A percentile compares a stretch with the other conserved stretches of the same genome.
phyloP scores from a whole-genome alignment of 2,113 vertebrate species.

The Odocoileus virginianus region DNA sequence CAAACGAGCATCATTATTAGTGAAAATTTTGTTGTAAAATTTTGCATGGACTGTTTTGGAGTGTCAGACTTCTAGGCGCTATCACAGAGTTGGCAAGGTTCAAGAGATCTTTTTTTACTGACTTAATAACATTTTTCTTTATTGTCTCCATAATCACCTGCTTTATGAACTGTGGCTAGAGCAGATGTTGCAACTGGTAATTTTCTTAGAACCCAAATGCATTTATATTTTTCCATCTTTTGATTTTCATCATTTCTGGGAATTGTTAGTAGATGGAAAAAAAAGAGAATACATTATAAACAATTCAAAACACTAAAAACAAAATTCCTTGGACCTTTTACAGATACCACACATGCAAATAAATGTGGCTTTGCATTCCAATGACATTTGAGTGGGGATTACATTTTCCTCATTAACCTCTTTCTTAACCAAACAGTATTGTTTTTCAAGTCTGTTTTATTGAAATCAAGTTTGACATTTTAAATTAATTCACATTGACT shows the following conservation, averaged over 20 bases:
- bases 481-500: constrained; percentile 66
- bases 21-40: constrained; percentile 66
- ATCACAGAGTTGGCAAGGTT: constrained; percentile 56
- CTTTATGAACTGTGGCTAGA: constrained; percentile 70
- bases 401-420: constrained; percentile 76
- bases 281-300: constrained; percentile 79
- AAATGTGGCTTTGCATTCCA: constrained; percentile 76
- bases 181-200: constrained; percentile 70
- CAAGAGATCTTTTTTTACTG: constrained; percentile 51
- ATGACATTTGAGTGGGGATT: constrained; percentile 70
- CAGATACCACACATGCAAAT: constrained; percentile 78
- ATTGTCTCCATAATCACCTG: constrained; percentile 63
- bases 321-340: constrained; percentile 79
- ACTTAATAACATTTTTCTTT: constrained; percentile 71
- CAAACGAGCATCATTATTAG: constrained; percentile 58
- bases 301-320: constrained; percentile 78
- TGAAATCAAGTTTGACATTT: constrained; percentile 70
- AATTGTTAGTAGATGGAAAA: constrained; percentile 75
- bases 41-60: constrained; percentile 22
- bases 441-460: constrained; percentile 72
- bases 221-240: constrained; percentile 76
- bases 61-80: constrained; percentile 66
- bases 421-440: constrained; percentile 76
- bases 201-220: constrained; percentile 73
- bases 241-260: constrained; percentile 76